A percentile compares a stretch with the other conserved stretches of the same genome.
Conservation (phyloP, 2,113 vertebrate genomes). For the Prinia subflava region DNA sequence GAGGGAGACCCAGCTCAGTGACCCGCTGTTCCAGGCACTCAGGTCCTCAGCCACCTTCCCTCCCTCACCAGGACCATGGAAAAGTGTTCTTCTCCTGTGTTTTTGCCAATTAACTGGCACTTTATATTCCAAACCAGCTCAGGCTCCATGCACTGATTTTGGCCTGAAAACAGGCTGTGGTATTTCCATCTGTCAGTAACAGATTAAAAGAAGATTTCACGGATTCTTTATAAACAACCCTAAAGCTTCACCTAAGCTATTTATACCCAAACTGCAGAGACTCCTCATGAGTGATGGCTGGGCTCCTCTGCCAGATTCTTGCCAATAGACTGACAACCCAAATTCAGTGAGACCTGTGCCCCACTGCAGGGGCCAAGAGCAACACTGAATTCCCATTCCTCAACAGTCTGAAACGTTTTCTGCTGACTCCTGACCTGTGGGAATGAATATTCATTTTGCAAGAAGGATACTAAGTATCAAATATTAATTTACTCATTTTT, state of each 20-base stretch:
- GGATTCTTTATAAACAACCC: constrained; percentile 1
- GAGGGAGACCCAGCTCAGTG: not conserved
- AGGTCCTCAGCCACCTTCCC: not conserved
- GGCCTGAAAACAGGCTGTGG: not conserved
- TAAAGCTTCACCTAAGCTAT: constrained; percentile 30
- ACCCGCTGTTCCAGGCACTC: not conserved
- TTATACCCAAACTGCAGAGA: constrained; percentile 37
- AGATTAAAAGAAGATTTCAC: constrained; percentile 39
- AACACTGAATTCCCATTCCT: not conserved
- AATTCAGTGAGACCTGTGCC: not conserved
- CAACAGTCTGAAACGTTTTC: not conserved
- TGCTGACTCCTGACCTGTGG: not conserved
- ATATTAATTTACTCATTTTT: not conserved
- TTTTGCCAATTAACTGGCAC: not conserved
- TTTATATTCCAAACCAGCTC: not conserved
- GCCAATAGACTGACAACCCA: not conserved
- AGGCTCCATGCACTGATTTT: not conserved
- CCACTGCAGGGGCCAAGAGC: not conserved
- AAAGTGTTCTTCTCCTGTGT: not conserved
- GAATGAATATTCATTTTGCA: not conserved
- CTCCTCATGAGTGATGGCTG: not conserved
- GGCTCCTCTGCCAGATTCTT: constrained; percentile 7
- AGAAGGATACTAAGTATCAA: not conserved
- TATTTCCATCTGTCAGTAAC: constrained; percentile 53
- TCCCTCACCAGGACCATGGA: not conserved